These are phyloP conservation scores for Ostrea denselamellosa DNA, from an alignment of 1,140 invertebrate genomes.

Conservation along the genomic window DNA sequence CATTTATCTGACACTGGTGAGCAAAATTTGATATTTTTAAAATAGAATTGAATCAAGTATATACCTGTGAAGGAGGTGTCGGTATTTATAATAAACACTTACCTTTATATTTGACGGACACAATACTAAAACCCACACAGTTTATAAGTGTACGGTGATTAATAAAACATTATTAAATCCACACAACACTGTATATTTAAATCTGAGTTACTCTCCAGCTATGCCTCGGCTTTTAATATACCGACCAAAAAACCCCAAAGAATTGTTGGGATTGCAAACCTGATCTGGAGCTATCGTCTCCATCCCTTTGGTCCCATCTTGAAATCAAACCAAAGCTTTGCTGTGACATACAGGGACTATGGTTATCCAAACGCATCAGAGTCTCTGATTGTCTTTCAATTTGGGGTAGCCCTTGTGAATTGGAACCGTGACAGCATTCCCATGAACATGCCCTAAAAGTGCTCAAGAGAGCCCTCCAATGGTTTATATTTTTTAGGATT, in stretches of 20 bases:
- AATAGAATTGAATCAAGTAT: too few relatives aligned
- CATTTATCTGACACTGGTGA: too few relatives aligned
- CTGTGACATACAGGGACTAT: slow-evolving; percentile 55
- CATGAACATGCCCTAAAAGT: slow-evolving; percentile 33
- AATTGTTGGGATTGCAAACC: slow-evolving; percentile 61
- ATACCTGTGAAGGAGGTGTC: too few relatives aligned
- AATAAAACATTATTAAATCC: slow-evolving; percentile 18
- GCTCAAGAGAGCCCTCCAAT: background rate
- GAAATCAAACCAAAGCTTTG: slow-evolving; percentile 55
- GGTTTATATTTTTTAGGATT: slow-evolving; percentile 2
- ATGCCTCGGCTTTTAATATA: slow-evolving; percentile 44
- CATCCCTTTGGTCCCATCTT: slow-evolving; percentile 55
- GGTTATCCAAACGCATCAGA: slow-evolving; percentile 51
- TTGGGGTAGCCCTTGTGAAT: slow-evolving; percentile 53
- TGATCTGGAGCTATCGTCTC: slow-evolving; percentile 55
- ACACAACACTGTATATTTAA: background rate
- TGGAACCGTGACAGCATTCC: slow-evolving; percentile 14
- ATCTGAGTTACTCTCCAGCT: slow-evolving; percentile 48
- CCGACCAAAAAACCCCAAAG: slow-evolving; percentile 59
- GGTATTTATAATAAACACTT: background rate
- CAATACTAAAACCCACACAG: background rate
- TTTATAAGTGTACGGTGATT: background rate
- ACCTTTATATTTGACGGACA: background rate
- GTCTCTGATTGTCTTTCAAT: slow-evolving; percentile 54
- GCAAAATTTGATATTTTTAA: too few relatives aligned